Percentiles rank a stretch among this genome's conserved stretches.
Evolutionary conservation across 2,888 invertebrate species (phyloP).

Genomic region (Chelonus formosanus): DNA sequence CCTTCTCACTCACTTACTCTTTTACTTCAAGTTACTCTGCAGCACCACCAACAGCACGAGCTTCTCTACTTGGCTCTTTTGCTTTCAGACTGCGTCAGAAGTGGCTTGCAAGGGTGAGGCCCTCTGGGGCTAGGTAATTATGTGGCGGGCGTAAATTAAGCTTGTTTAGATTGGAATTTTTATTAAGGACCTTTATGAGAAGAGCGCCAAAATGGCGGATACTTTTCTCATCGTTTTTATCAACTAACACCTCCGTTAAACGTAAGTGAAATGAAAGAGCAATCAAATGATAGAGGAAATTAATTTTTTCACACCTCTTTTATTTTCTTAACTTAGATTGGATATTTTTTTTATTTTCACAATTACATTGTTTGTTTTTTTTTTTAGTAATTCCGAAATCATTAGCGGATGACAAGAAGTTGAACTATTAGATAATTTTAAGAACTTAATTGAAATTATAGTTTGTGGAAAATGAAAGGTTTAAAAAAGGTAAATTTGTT

Average conservation of each 20-base stretch:
- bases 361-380: too few species aligned
- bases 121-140: constrained; percentile 63
- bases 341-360: too few species aligned
- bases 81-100: constrained; percentile 37
- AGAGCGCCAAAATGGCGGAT: constrained; percentile 54
- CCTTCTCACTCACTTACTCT: constrained; percentile 31
- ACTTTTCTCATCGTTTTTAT: constrained; percentile 30
- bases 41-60: too few species aligned
- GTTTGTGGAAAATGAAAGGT: too few species aligned
- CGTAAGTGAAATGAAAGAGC: too few species aligned
- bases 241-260: constrained; percentile 20
- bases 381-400: too few species aligned
- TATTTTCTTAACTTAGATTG: too few species aligned
- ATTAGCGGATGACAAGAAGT: too few species aligned
- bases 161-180: constrained; percentile 66
- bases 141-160: constrained; percentile 66
- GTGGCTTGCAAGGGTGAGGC: constrained; percentile 36
- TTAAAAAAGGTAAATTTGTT: too few species aligned
- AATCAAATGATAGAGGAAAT: too few species aligned
- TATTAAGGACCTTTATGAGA: constrained; percentile 62
- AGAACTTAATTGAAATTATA: too few species aligned
- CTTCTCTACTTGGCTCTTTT: constrained; percentile 35
- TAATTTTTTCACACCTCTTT: background rate
- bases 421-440: too few species aligned
- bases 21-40: constrained; percentile 31